Conservation (phyloP, 2,113 vertebrate species). For the Spilogale gracilis region DNA sequence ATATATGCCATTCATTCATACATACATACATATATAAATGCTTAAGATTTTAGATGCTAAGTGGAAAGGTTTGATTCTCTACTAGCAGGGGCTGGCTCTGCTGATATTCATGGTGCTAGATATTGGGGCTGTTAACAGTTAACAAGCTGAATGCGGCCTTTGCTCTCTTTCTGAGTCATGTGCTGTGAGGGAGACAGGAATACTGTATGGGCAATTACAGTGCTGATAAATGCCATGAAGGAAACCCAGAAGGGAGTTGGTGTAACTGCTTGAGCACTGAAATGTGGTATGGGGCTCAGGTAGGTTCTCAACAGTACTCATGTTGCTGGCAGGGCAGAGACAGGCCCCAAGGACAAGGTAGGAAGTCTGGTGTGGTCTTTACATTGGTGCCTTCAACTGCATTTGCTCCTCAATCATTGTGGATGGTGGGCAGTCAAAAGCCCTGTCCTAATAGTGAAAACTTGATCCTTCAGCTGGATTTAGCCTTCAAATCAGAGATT, state of each 20-base stretch:
- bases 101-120: background rate
- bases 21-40: background rate
- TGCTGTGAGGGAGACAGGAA: background rate
- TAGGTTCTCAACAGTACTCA: background rate
- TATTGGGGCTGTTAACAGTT: background rate
- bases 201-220: background rate
- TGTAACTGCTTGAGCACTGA: background rate
- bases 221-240: background rate
- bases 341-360: background rate
- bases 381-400: background rate
- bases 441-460: background rate
- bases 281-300: background rate
- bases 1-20: background rate
- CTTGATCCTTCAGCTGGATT: conserved; percentile 26
- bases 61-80: background rate
- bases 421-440: background rate
- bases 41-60: background rate
- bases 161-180: background rate
- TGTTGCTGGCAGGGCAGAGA: background rate
- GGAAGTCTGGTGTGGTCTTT: background rate
- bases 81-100: background rate
- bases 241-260: background rate
- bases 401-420: background rate
- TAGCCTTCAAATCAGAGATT: conserved; percentile 13
- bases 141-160: background rate